phyloP scores from a whole-genome alignment of 2,113 vertebrate species.

The Perca fluviatilis region DNA sequence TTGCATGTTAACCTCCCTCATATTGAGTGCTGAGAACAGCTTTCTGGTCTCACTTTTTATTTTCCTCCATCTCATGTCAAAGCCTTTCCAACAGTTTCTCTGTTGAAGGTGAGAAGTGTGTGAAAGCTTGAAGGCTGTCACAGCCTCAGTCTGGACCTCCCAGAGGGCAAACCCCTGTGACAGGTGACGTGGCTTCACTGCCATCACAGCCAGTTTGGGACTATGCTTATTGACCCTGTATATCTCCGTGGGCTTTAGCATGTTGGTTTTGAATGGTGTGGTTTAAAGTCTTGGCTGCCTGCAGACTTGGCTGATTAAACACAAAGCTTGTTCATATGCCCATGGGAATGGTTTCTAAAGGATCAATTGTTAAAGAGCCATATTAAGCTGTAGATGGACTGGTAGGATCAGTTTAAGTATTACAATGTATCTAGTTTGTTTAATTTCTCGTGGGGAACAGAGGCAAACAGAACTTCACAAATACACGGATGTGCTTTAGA shows the following conservation, averaged over 20 bases:
- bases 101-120: conserved; percentile 70
- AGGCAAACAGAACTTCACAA: background rate
- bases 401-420: background rate
- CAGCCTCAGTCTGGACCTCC: conserved; percentile 66
- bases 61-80: background rate
- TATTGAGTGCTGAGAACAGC: background rate
- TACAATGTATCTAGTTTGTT: background rate
- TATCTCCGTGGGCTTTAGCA: conserved; percentile 47
- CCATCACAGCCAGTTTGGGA: conserved; percentile 38
- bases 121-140: conserved; percentile 63
- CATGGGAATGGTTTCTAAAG: conserved; percentile 16
- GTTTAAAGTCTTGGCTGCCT: conserved; percentile 45
- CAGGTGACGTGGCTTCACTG: conserved; percentile 31
- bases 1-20: background rate
- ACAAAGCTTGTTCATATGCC: conserved; percentile 26
- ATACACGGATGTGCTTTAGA: background rate
- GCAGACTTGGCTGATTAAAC: conserved; percentile 48
- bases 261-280: conserved; percentile 58
- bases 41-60: conserved; percentile 8
- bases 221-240: conserved; percentile 55
- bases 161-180: conserved; percentile 46
- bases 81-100: conserved; percentile 44
- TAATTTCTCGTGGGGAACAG: background rate
- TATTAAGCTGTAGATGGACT: conserved; percentile 43
- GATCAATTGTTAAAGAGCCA: conserved; percentile 28